phyloP scores from a whole-genome alignment of 1,140 invertebrate species.

The Trichonephila clavata region DNA sequence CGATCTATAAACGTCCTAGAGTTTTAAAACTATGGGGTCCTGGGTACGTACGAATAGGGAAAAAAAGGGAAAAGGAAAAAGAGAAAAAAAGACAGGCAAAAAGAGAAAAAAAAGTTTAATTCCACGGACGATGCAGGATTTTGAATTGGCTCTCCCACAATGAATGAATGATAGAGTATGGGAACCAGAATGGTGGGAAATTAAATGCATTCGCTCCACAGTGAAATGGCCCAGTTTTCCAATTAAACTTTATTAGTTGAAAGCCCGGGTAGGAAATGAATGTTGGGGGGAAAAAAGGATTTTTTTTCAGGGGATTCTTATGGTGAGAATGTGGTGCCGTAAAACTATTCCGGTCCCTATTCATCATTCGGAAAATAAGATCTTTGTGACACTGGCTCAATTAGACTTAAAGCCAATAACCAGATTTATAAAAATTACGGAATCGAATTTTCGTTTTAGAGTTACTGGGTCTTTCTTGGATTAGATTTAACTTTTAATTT shows the following conservation, averaged over 20 bases:
- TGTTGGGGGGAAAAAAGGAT: not conserved
- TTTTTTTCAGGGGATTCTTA: not conserved
- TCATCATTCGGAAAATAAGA: conserved; percentile 23
- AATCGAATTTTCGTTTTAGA: conserved; percentile 1
- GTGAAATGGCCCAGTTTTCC: conserved; percentile 68
- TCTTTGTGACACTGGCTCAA: conserved; percentile 22
- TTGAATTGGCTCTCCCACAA: conserved; percentile 49
- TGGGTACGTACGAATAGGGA: not conserved
- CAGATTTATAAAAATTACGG: not conserved
- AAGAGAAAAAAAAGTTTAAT: conserved; percentile 42
- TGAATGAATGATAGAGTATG: conserved; percentile 41
- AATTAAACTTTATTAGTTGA: conserved; percentile 75
- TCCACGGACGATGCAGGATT: conserved; percentile 41
- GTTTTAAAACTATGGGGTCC: conserved; percentile 47
- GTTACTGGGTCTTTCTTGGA: not conserved
- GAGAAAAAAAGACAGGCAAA: not conserved
- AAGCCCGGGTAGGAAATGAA: conserved; percentile 9
- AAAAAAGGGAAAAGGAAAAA: not conserved
- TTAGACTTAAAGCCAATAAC: conserved; percentile 35
- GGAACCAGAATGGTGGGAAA: conserved; percentile 35
- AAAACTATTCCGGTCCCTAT: conserved; percentile 8
- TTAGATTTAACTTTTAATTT: no score
- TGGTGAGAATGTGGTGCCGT: not conserved
- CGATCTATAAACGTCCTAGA: conserved; percentile 67
- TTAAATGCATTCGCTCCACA: conserved; percentile 62